phyloP scores from a whole-genome alignment of 1,140 invertebrate genomes.

The Oncopeltus fasciatus region DNA sequence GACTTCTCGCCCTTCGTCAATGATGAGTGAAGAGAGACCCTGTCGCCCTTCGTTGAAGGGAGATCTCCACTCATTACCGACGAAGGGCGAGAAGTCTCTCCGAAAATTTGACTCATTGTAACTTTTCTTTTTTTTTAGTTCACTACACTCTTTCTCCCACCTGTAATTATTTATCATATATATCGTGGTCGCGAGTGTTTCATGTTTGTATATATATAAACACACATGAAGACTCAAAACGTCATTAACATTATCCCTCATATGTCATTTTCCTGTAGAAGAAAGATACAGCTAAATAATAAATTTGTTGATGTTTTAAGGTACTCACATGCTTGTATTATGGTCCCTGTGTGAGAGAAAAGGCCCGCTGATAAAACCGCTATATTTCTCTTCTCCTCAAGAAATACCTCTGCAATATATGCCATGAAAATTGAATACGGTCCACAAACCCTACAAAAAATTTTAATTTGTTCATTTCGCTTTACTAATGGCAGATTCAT shows the following conservation, averaged over 20 bases:
- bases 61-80: no score
- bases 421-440: conserved; percentile 54
- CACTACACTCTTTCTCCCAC: no score
- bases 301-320: background rate
- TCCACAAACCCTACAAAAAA: conserved; percentile 59
- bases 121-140: background rate
- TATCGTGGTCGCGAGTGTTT: background rate
- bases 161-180: no score
- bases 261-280: no score
- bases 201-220: background rate
- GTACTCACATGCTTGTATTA: conserved; percentile 29
- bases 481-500: no score
- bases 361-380: conserved; percentile 45
- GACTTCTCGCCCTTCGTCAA: no score
- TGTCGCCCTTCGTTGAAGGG: background rate
- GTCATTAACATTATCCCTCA: background rate
- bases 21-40: no score
- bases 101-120: no score
- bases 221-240: background rate
- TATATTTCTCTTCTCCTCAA: conserved; percentile 41
- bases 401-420: conserved; percentile 53
- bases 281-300: no score
- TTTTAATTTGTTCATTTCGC: no score
- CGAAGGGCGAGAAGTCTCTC: no score
- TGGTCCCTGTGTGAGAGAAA: conserved; percentile 30